Evolutionary conservation across 2,113 vertebrate species (phyloP), one percentile per base, ranked within the genome.

Genomic region (Pelecanoides urinatrix): DNA sequence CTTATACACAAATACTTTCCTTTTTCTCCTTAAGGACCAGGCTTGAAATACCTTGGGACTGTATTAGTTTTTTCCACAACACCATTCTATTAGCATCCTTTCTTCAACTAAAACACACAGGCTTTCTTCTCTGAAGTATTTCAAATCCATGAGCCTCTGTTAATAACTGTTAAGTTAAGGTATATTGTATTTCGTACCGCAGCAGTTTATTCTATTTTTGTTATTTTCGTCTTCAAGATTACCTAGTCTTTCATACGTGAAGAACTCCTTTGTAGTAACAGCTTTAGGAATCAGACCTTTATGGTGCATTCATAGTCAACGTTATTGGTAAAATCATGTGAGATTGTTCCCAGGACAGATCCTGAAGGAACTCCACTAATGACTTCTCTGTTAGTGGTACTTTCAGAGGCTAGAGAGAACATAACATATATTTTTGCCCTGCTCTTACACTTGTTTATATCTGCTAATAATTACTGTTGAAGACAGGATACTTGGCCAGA

Each of bases 171-270:
- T 77, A 44, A 30, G 12, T 59, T n/a, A 32, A 58, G 3, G 9
- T 61, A 42, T 23, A 40, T 8, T n/a, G 2, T 18, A 84, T 76
- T 73, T 86, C 1, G 5, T 44, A 49, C 12, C 16, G 19, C 7
- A 56, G 14, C 3, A 53, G 7, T 44, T 77, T 40, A 62, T 76
- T 72, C 13, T 30, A 4, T 10, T 75, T 62, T 55, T 76, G 9
- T 40, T 81, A 14, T 36, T 74, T 44, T 53, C 4, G 3, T 52
- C 34, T 66, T 83, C 16, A 34, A 32, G 34, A 53, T 47, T 65
- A 72, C 9, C 8, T 52, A 9, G 5, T 23, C 8, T 47, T 38
- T 61, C 7, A 40, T 3, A n/a, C 0, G 2, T 20, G 1, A 85
- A 61, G 42, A 83, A 63, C 9, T 49, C 27, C 25, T 66, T 8